Percentiles rank a stretch among this genome's conserved stretches.
These are phyloP conservation scores for Ophion ellenae DNA, from an alignment of 2,888 invertebrate genomes.

Conservation along the genomic window DNA sequence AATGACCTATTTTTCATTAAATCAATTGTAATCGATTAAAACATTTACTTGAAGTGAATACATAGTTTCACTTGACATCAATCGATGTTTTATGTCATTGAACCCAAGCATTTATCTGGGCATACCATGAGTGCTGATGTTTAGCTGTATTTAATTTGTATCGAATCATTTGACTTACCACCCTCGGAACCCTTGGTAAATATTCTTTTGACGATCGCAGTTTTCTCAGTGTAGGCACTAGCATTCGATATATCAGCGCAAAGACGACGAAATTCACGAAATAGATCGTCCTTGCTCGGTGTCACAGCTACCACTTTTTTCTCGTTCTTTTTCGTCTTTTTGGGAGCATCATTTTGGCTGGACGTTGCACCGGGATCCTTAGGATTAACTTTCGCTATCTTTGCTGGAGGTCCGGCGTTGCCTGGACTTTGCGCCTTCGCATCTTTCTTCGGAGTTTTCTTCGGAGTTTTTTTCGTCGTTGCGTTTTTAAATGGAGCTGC, in stretches of 20 bases:
- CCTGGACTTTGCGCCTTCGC: slow-evolving; percentile 51
- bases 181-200: slow-evolving; percentile 85
- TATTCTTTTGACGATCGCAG: slow-evolving; percentile 88
- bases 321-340: slow-evolving; percentile 37
- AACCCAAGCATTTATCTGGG: not conserved
- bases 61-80: not conserved
- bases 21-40: too few species aligned
- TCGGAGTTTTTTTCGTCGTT: slow-evolving; percentile 55
- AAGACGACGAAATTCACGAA: slow-evolving; percentile 90
- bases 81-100: not conserved
- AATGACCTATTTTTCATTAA: too few species aligned
- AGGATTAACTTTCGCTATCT: slow-evolving; percentile 39
- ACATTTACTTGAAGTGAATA: too few species aligned
- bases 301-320: slow-evolving; percentile 57
- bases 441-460: slow-evolving; percentile 58
- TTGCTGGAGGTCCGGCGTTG: slow-evolving; percentile 38
- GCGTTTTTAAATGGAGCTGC: slow-evolving; percentile 72
- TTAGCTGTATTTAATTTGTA: not conserved
- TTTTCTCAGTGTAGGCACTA: slow-evolving; percentile 93
- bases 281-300: slow-evolving; percentile 87
- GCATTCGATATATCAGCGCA: slow-evolving; percentile 92
- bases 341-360: slow-evolving; percentile 37
- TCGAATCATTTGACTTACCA: slow-evolving; percentile 74
- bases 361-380: slow-evolving; percentile 10
- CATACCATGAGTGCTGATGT: not conserved